A percentile compares a stretch with the other conserved stretches of the same genome.
phyloP scores from a whole-genome alignment of 2,797 vertebrate species.

The Gymnoscopelus microlampas region DNA sequence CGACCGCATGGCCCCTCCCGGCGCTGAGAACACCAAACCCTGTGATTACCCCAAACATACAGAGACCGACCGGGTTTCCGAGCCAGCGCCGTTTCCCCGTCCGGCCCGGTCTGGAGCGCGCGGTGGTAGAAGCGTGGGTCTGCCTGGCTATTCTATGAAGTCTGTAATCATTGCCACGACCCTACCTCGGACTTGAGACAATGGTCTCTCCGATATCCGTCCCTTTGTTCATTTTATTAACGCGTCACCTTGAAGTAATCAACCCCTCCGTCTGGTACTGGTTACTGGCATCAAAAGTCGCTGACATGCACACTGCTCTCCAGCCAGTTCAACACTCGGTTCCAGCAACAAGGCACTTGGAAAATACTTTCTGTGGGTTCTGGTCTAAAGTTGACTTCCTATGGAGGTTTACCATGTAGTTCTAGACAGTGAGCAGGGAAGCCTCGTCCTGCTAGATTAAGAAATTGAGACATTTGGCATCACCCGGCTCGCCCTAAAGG shows the following conservation, averaged over 20 bases:
- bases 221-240: too few species aligned
- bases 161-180: neutral
- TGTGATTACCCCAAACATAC: slow-evolving; percentile 83
- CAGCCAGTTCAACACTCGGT: slow-evolving; percentile 17
- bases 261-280: neutral
- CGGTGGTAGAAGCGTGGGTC: slow-evolving; percentile 22
- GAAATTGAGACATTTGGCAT: slow-evolving; percentile 39
- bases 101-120: slow-evolving; percentile 31
- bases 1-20: slow-evolving; percentile 82
- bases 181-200: slow-evolving; percentile 19
- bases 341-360: slow-evolving; percentile 54
- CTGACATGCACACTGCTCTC: slow-evolving; percentile 8
- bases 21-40: slow-evolving; percentile 79
- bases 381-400: slow-evolving; percentile 66
- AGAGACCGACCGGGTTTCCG: slow-evolving; percentile 63
- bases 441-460: slow-evolving; percentile 43
- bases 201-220: slow-evolving; percentile 3
- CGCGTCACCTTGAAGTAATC: neutral
- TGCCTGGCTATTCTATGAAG: slow-evolving; percentile 19
- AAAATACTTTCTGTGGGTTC: slow-evolving; percentile 62
- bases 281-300: slow-evolving; percentile 12
- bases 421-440: slow-evolving; percentile 41
- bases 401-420: slow-evolving; percentile 5
- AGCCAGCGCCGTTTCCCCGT: slow-evolving; percentile 63
- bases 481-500: slow-evolving; percentile 11